Base-by-base conservation (phyloP, 2,888 invertebrate species). In the Amblyjoppa fuscipennis region DNA sequence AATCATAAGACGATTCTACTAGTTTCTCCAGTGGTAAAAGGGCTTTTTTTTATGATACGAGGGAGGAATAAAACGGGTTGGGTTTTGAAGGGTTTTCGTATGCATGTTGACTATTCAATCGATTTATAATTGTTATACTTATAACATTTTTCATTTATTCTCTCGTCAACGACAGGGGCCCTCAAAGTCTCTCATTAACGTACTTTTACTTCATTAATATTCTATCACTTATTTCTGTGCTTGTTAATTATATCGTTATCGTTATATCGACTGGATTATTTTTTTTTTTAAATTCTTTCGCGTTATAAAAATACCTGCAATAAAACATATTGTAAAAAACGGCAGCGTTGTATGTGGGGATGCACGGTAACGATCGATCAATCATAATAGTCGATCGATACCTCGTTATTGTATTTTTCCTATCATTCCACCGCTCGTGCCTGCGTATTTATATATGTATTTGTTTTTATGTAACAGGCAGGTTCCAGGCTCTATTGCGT, bases 71-170 rank as follows among this genome's bases (percentile, higher is more conserved):
- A 76, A 34, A 31, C 16, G 31, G 34, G 28, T 61, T 16, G 66
- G 53, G 38, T 68, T 64, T 81, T 25, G 11, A 45, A 69, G 77
- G 71, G 53, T 78, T 80, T 66, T 71, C 59, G 28, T 61, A 53
- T 64, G 56, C 49, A 51, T 68, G 88, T 59, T 68, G 20, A 38
- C 7, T 31, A 76, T 80, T 28, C 49, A 53, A 69, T 81, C 41
- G 38, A 66, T 80, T 71, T 34, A 75, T 64, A 66, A 68, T 53
- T 25, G 34, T 71, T 25, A 53, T 41, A 74, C 41, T 28, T 38
- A 90, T 85, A 90, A 91, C 90, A 91, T 91, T 92, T 92, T 91
- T 85, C 90, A 91, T 91, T 90, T 88, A 78, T 87, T 59, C 56
- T 64, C 45, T 68, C 74, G 68, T 75, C 59, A 34, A 75, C 34